Base-by-base conservation (phyloP, 2,888 invertebrate genomes). In the Agapetus fuscipes region DNA sequence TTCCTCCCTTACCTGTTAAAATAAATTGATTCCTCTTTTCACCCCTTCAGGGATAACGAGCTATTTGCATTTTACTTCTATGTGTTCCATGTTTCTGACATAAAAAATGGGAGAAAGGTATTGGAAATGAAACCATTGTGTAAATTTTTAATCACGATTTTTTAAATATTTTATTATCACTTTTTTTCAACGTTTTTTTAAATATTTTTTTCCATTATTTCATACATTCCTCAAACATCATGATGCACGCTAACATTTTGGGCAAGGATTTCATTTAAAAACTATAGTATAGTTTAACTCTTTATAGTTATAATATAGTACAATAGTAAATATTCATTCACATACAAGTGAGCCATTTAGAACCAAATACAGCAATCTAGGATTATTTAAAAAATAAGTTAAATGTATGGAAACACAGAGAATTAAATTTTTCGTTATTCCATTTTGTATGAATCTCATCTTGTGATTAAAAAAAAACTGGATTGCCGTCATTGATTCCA, bases 351-450 rank as follows among this genome's bases (percentile, higher is more conserved):
- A 20, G 20, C 66, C 67, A 67, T 66, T 66, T 66, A 66, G n/a
- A n/a, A n/a, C n/a, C n/a, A n/a, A n/a, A n/a, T n/a, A n/a, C n/a
- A n/a, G n/a, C n/a, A n/a, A n/a, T n/a, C n/a, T n/a, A n/a, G n/a
- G n/a, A n/a, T n/a, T n/a, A n/a, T n/a, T n/a, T n/a, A n/a, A n/a
- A n/a, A n/a, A n/a, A n/a, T n/a, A n/a, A n/a, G n/a, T n/a, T n/a
- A n/a, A n/a, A n/a, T n/a, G n/a, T n/a, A n/a, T n/a, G n/a, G n/a
- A n/a, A n/a, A n/a, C n/a, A n/a, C n/a, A n/a, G n/a, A n/a, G n/a
- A n/a, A n/a, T n/a, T 67, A 67, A 66, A 66, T 67, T 66, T 67
- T 64, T 61, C 61, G 61, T 64, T 65, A 58, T 56, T 67, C 67
- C 10, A 9, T 68, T 68, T 65, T 68, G 68, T 67, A 68, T 68